Conservation (phyloP, 92 coral and sea anemone species). For the Meandrina meandrites region DNA sequence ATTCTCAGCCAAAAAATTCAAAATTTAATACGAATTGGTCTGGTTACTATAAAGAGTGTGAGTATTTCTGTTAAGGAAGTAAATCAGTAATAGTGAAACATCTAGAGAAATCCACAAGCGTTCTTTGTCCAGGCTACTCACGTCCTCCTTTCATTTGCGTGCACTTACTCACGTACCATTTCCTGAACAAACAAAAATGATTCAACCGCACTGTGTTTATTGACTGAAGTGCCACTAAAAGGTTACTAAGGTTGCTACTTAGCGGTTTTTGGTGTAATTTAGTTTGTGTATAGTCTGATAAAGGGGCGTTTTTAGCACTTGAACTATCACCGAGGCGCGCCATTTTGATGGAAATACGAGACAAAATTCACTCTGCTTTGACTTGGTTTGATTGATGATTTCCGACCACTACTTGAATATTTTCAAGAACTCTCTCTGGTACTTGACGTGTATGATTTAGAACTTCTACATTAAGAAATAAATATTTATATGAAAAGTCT, state of each 20-base stretch:
- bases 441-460: not conserved
- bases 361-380: not conserved
- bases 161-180: not conserved
- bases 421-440: not conserved
- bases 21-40: not conserved
- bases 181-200: not conserved
- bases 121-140: not conserved
- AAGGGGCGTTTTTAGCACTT: conserved; percentile 24
- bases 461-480: not conserved
- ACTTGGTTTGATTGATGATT: conserved; percentile 14
- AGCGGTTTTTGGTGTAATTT: not conserved
- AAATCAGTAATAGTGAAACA: not conserved
- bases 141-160: not conserved
- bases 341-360: not conserved
- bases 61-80: not conserved
- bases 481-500: not conserved
- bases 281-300: not conserved
- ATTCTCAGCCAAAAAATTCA: not conserved
- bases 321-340: not conserved
- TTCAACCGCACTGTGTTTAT: conserved; percentile 10
- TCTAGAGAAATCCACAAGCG: not conserved
- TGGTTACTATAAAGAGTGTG: not conserved
- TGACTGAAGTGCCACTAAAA: not conserved
- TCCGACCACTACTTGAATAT: conserved; percentile 28
- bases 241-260: not conserved